A percentile compares a stretch with the other conserved stretches of the same genome.
Evolutionary conservation across 2,888 invertebrate genomes (phyloP).

Genomic region (Lasioglossum morio): DNA sequence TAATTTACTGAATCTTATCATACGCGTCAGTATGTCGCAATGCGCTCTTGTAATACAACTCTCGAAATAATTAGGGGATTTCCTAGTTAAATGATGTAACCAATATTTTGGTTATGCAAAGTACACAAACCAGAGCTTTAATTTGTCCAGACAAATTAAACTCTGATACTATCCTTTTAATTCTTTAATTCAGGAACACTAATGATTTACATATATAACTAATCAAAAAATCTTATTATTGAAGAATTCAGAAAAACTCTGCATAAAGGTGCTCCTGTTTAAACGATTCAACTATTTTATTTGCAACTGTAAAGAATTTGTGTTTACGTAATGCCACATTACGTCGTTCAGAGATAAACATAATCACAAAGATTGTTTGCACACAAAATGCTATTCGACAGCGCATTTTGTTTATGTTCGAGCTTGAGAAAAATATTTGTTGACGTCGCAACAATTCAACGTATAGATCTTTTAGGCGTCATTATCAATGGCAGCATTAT

Average conservation of each 20-base stretch:
- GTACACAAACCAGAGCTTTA: neutral
- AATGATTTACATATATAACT: neutral
- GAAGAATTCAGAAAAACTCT: neutral
- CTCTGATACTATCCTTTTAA: neutral
- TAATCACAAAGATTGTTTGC: neutral
- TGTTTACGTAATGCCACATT: neutral
- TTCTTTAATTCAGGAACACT: neutral
- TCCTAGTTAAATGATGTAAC: neutral
- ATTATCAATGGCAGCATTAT: neutral
- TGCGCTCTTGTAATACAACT: neutral
- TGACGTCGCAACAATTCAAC: neutral
- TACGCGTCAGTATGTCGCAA: conserved; percentile 18
- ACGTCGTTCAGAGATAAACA: neutral
- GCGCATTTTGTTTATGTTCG: neutral
- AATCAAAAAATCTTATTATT: neutral
- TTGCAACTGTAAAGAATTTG: neutral
- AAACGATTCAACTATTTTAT: neutral
- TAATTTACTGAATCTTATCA: conserved; percentile 42
- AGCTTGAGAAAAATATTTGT: neutral
- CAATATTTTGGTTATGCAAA: conserved; percentile 14
- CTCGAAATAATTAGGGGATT: conserved; percentile 24
- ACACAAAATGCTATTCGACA: no score
- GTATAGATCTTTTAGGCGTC: neutral
- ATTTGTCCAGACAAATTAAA: neutral
- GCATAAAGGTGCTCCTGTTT: neutral